Evolutionary conservation across 2,797 vertebrate genomes (phyloP).

Genomic region (Perodicticus potto): DNA sequence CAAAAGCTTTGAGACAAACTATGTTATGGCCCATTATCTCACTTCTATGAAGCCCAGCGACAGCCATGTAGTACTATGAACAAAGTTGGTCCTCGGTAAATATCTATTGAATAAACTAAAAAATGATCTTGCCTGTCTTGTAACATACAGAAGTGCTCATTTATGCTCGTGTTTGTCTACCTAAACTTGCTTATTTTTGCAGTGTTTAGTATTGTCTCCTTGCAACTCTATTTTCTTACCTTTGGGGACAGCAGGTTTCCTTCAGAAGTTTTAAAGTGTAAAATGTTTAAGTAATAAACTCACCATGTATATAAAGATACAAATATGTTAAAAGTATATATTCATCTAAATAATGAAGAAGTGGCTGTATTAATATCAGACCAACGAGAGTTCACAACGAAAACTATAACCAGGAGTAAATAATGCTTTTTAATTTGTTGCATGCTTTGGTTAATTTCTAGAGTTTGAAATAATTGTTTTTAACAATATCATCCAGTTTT

Average conservation of each 20-base stretch:
- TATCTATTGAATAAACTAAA: background rate
- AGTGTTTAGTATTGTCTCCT: conserved; percentile 5
- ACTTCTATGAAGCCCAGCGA: no score
- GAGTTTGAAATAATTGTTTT: background rate
- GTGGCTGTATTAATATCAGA: background rate
- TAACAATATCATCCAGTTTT: background rate
- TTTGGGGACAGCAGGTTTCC: background rate
- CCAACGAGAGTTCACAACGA: background rate
- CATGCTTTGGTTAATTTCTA: background rate
- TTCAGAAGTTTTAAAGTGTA: background rate
- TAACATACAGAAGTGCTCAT: background rate
- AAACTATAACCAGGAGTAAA: background rate
- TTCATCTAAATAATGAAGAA: background rate
- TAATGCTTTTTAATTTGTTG: background rate
- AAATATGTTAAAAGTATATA: background rate
- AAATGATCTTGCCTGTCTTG: background rate
- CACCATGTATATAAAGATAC: background rate
- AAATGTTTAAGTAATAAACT: background rate
- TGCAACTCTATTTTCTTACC: background rate
- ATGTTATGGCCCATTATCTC: no score
- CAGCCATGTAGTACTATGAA: background rate
- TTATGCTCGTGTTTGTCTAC: background rate
- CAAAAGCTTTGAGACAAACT: no score
- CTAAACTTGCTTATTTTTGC: background rate
- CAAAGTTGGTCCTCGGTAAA: background rate